phyloP scores from a whole-genome alignment of 1,140 invertebrate species.

The Cyrtorhinus lividipennis region DNA sequence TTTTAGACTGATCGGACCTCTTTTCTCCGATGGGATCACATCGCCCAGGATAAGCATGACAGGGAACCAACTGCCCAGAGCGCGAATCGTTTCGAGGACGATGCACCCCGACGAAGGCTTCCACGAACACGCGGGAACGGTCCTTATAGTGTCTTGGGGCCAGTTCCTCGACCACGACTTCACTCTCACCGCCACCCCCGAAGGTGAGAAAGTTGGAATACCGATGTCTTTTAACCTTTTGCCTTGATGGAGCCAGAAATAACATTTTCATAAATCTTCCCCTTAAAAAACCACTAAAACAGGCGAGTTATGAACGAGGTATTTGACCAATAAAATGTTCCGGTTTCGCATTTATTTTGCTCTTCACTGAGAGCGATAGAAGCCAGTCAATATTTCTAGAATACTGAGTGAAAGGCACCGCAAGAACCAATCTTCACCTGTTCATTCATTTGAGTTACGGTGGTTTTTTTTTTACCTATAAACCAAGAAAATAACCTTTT shows the following conservation, averaged over 20 bases:
- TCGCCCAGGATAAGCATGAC: constrained; percentile 59
- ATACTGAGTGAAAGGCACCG: too few species aligned
- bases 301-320: too few species aligned
- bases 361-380: too few species aligned
- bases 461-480: too few species aligned
- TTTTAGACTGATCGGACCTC: constrained; percentile 53
- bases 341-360: too few species aligned
- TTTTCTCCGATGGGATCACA: constrained; percentile 66
- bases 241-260: background rate
- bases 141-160: constrained; percentile 86
- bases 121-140: constrained; percentile 85
- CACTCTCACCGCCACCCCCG: constrained; percentile 69
- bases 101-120: constrained; percentile 83
- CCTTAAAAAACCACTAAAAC: too few species aligned
- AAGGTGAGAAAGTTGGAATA: constrained; percentile 45
- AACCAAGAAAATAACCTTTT: too few species aligned
- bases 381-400: too few species aligned
- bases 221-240: background rate
- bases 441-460: too few species aligned
- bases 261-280: background rate
- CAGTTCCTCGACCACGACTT: constrained; percentile 93
- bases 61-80: constrained; percentile 58
- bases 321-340: too few species aligned
- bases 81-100: constrained; percentile 69
- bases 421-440: too few species aligned